Conservation (phyloP, 2,888 invertebrate genomes). For the Osmoderma eremita region DNA sequence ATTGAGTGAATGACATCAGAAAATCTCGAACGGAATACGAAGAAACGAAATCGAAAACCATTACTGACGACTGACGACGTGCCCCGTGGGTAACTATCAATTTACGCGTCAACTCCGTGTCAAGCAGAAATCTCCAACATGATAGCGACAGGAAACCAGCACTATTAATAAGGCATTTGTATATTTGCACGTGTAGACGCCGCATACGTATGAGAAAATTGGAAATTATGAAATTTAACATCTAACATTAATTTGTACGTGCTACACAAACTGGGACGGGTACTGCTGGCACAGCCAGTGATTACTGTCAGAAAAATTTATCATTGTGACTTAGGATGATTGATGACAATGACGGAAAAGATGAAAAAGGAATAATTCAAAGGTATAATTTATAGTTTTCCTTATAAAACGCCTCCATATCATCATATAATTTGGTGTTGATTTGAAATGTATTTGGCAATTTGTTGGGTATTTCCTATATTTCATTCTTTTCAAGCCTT, state of each 20-base stretch:
- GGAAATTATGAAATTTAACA: constrained; percentile 25
- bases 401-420: too few species aligned
- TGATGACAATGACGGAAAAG: constrained; percentile 5
- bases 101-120: constrained; percentile 24
- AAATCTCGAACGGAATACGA: constrained; percentile 24
- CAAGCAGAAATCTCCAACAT: too few species aligned
- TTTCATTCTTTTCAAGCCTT: too few species aligned
- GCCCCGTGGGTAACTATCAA: constrained; percentile 20
- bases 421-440: too few species aligned
- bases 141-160: constrained; percentile 13
- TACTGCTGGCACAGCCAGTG: constrained; percentile 1
- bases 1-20: constrained; percentile 4
- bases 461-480: too few species aligned
- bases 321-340: constrained; percentile 2
- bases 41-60: constrained; percentile 12
- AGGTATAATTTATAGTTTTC: too few species aligned
- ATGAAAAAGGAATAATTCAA: neutral
- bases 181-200: constrained; percentile 3
- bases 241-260: constrained; percentile 18
- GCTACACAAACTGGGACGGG: neutral
- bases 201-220: constrained; percentile 15
- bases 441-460: too few species aligned
- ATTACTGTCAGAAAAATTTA: constrained; percentile 18
- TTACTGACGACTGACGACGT: constrained; percentile 5
- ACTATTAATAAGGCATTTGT: constrained; percentile 24